Evolutionary conservation across 2,797 vertebrate genomes (phyloP).

Genomic region (Mus spretus): DNA sequence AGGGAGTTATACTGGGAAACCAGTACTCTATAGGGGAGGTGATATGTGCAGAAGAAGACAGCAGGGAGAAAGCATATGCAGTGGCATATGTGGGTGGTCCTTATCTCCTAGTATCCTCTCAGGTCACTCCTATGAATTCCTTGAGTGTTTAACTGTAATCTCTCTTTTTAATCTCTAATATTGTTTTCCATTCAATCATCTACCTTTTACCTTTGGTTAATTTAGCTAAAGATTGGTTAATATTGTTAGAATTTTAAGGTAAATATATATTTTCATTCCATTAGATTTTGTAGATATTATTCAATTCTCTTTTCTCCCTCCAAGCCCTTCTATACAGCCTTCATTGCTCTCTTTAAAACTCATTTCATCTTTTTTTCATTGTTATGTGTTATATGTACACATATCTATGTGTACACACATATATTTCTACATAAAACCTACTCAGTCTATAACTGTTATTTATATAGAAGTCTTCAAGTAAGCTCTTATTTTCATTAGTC

Average conservation of each 20-base stretch:
- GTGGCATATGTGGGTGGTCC: too few species aligned
- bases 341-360: neutral
- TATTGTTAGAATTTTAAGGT: neutral
- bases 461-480: neutral
- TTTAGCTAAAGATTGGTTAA: neutral
- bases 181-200: neutral
- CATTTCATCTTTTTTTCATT: neutral
- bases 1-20: neutral
- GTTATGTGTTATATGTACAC: neutral
- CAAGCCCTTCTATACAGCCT: neutral
- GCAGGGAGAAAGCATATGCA: too few species aligned
- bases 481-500: neutral
- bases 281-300: neutral
- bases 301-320: neutral
- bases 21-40: neutral
- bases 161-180: neutral
- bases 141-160: neutral
- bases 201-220: neutral
- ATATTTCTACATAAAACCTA: neutral
- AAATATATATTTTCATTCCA: neutral
- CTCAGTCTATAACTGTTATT: neutral
- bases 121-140: neutral
- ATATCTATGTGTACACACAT: neutral
- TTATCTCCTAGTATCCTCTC: too few species aligned
- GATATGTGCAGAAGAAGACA: too few species aligned